phyloP scores from a whole-genome alignment of 2,888 invertebrate genomes.

The Macrophya alboannulata region DNA sequence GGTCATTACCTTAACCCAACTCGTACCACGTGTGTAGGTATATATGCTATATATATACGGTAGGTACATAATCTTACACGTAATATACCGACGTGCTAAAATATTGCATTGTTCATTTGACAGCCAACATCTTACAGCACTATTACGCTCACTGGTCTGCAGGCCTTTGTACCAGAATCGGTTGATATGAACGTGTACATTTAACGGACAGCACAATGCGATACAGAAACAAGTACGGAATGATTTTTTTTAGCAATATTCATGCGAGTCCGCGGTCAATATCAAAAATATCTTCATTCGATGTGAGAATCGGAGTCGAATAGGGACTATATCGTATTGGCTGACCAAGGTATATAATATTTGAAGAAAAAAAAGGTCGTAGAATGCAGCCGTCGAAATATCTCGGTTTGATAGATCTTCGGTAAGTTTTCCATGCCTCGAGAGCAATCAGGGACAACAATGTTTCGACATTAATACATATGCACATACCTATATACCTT shows the following conservation, averaged over 20 bases:
- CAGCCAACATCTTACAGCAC: slow-evolving; percentile 45
- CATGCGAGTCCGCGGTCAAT: neutral
- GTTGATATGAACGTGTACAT: neutral
- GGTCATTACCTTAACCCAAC: slow-evolving; percentile 43
- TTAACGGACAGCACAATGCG: neutral
- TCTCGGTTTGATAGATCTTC: slow-evolving; percentile 18
- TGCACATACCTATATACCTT: neutral
- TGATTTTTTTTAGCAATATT: neutral
- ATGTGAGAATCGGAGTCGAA: neutral
- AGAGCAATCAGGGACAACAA: slow-evolving; percentile 29
- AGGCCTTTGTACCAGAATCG: neutral
- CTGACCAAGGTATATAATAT: slow-evolving; percentile 22
- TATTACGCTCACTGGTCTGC: slow-evolving; percentile 38
- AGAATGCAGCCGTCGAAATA: neutral
- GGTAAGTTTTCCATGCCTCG: neutral
- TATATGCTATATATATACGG: neutral
- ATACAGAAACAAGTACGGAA: neutral
- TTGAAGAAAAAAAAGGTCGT: neutral
- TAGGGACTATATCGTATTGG: neutral
- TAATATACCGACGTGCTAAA: slow-evolving; percentile 48
- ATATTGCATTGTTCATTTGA: slow-evolving; percentile 47
- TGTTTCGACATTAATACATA: neutral
- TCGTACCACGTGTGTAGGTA: neutral
- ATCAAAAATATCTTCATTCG: neutral
- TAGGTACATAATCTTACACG: slow-evolving; percentile 15